phyloP scores from a whole-genome alignment of 1,140 invertebrate genomes.

The Uloborus diversus region DNA sequence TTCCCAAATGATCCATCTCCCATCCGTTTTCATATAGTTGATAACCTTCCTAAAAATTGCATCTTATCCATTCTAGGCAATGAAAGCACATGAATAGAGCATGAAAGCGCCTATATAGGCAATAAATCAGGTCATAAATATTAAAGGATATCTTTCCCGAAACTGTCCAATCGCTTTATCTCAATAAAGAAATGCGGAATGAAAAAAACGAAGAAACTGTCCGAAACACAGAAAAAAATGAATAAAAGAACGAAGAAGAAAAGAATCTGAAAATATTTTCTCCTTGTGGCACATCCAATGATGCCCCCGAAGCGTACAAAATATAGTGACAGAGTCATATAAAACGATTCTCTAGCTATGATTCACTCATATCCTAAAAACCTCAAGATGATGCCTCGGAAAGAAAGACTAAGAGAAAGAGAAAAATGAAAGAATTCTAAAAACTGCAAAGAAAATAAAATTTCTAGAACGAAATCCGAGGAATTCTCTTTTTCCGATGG shows the following conservation, averaged over 20 bases:
- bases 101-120: conserved; percentile 21
- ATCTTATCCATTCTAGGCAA: conserved; percentile 5
- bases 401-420: not conserved
- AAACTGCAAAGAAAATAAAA: conserved; percentile 19
- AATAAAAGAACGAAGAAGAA: not conserved
- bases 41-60: conserved; percentile 14
- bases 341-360: conserved; percentile 43
- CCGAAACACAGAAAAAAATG: not conserved
- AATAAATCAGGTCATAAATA: conserved; percentile 54
- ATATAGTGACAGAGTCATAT: conserved; percentile 53
- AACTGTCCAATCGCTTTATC: conserved; percentile 47
- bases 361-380: conserved; percentile 49
- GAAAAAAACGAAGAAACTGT: not conserved
- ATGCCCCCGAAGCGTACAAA: conserved; percentile 23
- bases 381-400: conserved; percentile 26
- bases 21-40: no score
- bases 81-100: not conserved
- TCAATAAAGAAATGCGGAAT: conserved; percentile 20
- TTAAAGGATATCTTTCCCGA: conserved; percentile 37
- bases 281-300: conserved; percentile 5
- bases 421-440: not conserved
- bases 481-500: conserved; percentile 33
- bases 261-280: conserved; percentile 9
- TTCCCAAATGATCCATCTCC: no score
- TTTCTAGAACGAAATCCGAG: conserved; percentile 15